These are phyloP conservation scores for Scaptomyza tumidula DNA, from an alignment of 2,888 invertebrate genomes.

Conservation along the genomic window DNA sequence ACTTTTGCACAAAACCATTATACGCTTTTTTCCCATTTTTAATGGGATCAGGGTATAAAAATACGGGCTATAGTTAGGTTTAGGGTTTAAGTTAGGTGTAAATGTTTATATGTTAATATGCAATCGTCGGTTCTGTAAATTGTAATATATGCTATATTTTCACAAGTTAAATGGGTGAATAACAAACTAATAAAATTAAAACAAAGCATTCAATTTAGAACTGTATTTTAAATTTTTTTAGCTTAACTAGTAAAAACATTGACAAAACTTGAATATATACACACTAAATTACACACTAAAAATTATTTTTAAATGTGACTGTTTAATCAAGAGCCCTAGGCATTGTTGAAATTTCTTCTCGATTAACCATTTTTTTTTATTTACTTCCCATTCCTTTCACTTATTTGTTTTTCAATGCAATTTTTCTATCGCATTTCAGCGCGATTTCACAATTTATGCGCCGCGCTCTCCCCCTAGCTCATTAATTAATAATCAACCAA, in stretches of 20 bases:
- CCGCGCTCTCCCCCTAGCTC: conserved; percentile 21
- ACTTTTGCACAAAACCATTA: too few relatives aligned
- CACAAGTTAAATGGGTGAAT: background rate
- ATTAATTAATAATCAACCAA: conserved; percentile 69
- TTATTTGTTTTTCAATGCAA: conserved; percentile 12
- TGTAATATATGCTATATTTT: background rate
- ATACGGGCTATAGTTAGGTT: too few relatives aligned
- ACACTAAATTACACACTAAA: too few relatives aligned
- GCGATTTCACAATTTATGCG: conserved; percentile 38
- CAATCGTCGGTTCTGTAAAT: too few relatives aligned
- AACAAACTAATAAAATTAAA: background rate
- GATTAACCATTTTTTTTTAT: background rate
- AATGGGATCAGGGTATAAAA: too few relatives aligned
- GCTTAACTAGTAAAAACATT: background rate
- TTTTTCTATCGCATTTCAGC: conserved; percentile 34
- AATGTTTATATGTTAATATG: too few relatives aligned
- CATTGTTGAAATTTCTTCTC: background rate
- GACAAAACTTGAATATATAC: background rate
- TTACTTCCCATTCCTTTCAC: background rate
- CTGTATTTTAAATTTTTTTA: background rate
- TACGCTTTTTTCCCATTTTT: too few relatives aligned
- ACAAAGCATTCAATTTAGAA: background rate
- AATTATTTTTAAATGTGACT: background rate
- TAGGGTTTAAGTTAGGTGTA: too few relatives aligned
- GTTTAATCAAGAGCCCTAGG: background rate